Evolutionary conservation across 2,113 vertebrate genomes (phyloP), one percentile per base, ranked within the genome.

Genomic region (Cyphomyrus plagiostoma): DNA sequence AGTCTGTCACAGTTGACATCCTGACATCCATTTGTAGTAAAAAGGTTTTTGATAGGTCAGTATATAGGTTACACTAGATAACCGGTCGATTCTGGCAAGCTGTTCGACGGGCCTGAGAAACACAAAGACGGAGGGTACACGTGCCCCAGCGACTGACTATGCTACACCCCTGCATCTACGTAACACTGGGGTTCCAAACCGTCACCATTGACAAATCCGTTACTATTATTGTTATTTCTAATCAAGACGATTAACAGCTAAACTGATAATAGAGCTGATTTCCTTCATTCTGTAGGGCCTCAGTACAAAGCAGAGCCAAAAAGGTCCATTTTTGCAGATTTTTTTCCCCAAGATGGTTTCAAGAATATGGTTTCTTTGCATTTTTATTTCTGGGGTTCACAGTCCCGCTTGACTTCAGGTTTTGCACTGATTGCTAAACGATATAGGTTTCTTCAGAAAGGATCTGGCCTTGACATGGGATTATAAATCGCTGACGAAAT

Each of bases 401-500:
- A 21, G 23, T 5, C 82, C 80, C 17, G 8, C 45, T 45, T 56
- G 26, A 35, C 30, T n/a, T 15, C 26, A 45, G 49, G 80, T 46
- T 39, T 45, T 4, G 11, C 46, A 26, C 50, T 9, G 35, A 19
- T 66, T 86, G 4, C 53, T 46, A 21, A 89, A 86, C 42, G 30
- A 62, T 17, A 17, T 23, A 26, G 6, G 26, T 39, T 39, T 45
- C 50, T 83, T 30, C 82, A 49, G 56, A 45, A 30, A 30, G 35
- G 21, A 23, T 35, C 52, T 15, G 52, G 52, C 10, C 11, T 30
- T 13, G 23, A 45, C 85, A 82, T 82, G 50, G 89, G 58, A 89
- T 88, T 84, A 85, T 91, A 80, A 88, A 90, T 70, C 26, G 86
- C 90, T 89, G 46, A 88, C 90, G 39, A 88, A 91, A 52, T 86